These are phyloP conservation scores for Ivindomyrus marchei DNA, from an alignment of 2,113 vertebrate genomes.

Conservation along the genomic window DNA sequence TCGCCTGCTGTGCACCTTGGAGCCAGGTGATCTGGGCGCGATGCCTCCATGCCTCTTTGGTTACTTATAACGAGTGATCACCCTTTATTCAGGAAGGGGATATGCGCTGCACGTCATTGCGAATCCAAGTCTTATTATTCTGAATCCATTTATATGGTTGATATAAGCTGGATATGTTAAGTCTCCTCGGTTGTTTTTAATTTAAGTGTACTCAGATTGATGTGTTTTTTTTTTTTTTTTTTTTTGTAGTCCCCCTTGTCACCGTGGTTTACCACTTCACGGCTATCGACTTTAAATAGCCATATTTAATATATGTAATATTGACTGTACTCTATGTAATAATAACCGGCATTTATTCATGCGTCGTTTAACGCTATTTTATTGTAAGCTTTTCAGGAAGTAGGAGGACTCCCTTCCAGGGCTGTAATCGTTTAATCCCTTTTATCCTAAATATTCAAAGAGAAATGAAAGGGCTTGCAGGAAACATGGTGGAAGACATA, in stretches of 20 bases:
- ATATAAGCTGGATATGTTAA: background rate
- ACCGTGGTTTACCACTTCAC: background rate
- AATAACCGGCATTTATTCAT: background rate
- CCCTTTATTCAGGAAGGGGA: background rate
- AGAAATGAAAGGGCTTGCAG: conserved; percentile 13
- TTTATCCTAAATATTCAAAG: conserved; percentile 8
- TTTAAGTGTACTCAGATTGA: background rate
- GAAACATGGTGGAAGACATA: conserved; percentile 11
- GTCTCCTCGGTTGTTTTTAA: background rate
- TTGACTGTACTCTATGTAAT: background rate
- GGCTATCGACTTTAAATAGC: background rate
- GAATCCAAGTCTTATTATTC: background rate
- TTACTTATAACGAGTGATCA: background rate
- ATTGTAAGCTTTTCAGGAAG: conserved; percentile 40
- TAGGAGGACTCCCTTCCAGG: conserved; percentile 40
- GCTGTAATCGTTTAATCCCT: conserved; percentile 47
- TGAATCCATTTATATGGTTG: background rate
- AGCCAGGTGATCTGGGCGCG: conserved; percentile 72
- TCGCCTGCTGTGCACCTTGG: conserved; percentile 88
- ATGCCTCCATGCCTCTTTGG: too few relatives aligned
- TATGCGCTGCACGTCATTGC: background rate
- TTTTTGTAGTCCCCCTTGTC: background rate
- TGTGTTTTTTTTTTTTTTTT: too few relatives aligned
- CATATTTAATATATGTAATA: background rate
- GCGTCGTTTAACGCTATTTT: background rate